A percentile compares a stretch with the other conserved stretches of the same genome.
These are phyloP conservation scores for Urophycis tenuis DNA, from an alignment of 2,797 vertebrate genomes.

Conservation along the genomic window DNA sequence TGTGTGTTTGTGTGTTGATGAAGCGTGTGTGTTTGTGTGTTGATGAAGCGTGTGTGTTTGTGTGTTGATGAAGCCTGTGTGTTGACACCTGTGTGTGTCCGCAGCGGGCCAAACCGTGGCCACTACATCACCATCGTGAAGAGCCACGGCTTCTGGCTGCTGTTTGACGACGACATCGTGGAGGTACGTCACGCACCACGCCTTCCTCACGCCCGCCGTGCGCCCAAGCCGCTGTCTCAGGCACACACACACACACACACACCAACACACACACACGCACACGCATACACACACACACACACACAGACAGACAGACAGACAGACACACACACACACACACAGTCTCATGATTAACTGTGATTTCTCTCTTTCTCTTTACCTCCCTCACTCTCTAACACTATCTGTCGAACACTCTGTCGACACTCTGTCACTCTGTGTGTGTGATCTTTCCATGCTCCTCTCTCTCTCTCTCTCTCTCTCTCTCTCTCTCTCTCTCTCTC, in stretches of 20 bases:
- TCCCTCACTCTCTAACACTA: conserved; percentile 6
- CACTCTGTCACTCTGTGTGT: too few species aligned
- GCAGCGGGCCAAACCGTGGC: conserved; percentile 88
- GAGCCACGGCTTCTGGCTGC: conserved; percentile 96
- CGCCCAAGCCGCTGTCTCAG: background rate
- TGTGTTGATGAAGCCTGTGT: too few species aligned
- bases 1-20: too few species aligned
- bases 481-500: background rate
- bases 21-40: too few species aligned
- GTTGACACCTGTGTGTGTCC: conserved; percentile 19
- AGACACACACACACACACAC: too few species aligned
- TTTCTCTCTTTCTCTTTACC: conserved; percentile 8
- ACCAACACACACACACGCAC: too few species aligned
- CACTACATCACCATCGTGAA: conserved; percentile 99
- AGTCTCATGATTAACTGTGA: background rate
- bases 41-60: too few species aligned
- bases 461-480: conserved; percentile 10
- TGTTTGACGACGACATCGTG: conserved; percentile 97
- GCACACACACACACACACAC: too few species aligned
- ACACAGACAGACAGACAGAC: too few species aligned
- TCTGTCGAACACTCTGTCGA: background rate
- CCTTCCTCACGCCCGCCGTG: background rate
- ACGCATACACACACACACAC: too few species aligned
- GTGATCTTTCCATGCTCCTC: background rate
- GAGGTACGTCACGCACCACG: conserved; percentile 80